These are phyloP conservation scores for Apteryx owenii DNA, from an alignment of 2,113 vertebrate genomes.

Conservation along the genomic window DNA sequence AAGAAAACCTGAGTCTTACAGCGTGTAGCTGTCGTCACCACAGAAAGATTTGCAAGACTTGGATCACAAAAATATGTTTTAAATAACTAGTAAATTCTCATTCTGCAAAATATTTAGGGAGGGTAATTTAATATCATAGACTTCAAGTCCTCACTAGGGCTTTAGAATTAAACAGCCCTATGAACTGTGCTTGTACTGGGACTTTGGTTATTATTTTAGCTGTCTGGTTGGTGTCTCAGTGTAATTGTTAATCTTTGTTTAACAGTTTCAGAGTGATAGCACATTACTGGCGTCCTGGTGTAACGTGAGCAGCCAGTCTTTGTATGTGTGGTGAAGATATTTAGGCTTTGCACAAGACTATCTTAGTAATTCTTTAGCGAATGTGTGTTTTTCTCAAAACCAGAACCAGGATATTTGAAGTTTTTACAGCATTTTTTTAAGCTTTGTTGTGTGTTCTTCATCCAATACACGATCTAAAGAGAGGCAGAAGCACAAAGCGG, in stretches of 20 bases:
- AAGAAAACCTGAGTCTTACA: background rate
- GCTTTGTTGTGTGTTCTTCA: conserved; percentile 42
- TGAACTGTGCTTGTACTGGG: background rate
- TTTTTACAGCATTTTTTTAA: background rate
- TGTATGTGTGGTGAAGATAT: accelerated
- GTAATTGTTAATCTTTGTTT: background rate
- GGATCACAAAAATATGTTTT: background rate
- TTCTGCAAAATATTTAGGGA: background rate
- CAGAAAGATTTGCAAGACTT: background rate
- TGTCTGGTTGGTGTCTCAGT: accelerated
- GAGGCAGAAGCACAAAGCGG: background rate
- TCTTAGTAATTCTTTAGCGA: background rate
- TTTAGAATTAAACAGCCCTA: background rate
- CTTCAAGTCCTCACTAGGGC: accelerated
- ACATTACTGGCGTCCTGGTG: background rate
- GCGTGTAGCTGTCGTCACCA: background rate
- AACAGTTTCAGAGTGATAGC: background rate
- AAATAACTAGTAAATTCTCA: background rate
- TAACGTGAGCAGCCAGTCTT: background rate
- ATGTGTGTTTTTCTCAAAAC: background rate
- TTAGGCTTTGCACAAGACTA: accelerated
- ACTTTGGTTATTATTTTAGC: accelerated
- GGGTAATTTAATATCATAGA: background rate
- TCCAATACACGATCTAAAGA: background rate
- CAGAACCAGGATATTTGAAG: too few species aligned